Evolutionary conservation across 2,888 invertebrate species (phyloP).

Genomic region (Homarus gammarus): DNA sequence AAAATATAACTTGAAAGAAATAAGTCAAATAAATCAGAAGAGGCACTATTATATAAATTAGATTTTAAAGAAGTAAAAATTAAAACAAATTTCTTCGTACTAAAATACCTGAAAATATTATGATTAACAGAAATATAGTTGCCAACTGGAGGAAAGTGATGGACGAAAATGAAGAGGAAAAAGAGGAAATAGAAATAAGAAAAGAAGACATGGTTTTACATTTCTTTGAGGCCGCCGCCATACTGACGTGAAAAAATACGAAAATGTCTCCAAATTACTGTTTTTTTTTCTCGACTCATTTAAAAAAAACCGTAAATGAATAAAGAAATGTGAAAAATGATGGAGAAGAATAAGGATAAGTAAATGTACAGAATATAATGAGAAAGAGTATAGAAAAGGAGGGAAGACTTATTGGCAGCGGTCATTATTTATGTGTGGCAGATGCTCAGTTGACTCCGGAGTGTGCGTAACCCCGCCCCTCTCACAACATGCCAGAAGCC

Average conservation of each 20-base stretch:
- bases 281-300: too few species aligned
- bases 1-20: too few species aligned
- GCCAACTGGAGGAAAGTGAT: neutral
- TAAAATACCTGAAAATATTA: too few species aligned
- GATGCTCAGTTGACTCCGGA: slow-evolving; percentile 21
- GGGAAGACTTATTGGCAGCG: neutral
- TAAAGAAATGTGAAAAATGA: neutral
- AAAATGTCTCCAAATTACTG: too few species aligned
- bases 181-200: neutral
- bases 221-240: too few species aligned
- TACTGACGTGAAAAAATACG: too few species aligned
- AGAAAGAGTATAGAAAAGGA: neutral
- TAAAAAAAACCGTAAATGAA: too few species aligned
- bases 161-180: neutral
- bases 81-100: too few species aligned
- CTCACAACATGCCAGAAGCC: slow-evolving; percentile 24
- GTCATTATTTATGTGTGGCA: slow-evolving; percentile 22
- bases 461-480: slow-evolving; percentile 27
- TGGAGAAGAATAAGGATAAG: neutral
- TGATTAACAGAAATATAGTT: too few species aligned
- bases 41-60: too few species aligned
- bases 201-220: neutral
- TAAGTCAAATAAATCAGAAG: too few species aligned
- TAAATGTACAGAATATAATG: neutral
- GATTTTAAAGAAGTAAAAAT: too few species aligned